A percentile compares a stretch with the other conserved stretches of the same genome.
phyloP scores from a whole-genome alignment of 1,140 invertebrate genomes.

The Apis dorsata region DNA sequence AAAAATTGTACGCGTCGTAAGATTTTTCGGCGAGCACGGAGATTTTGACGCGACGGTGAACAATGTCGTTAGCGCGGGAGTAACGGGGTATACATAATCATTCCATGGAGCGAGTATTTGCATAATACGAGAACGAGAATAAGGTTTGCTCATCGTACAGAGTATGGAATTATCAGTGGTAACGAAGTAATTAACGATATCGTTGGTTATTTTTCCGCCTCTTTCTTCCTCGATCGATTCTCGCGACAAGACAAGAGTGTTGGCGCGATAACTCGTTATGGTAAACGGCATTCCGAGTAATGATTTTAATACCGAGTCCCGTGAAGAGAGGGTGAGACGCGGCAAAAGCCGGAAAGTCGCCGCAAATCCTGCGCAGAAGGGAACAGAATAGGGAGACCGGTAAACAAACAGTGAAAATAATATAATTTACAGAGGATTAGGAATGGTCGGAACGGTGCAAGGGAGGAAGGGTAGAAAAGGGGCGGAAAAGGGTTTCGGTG shows the following conservation, averaged over 20 bases:
- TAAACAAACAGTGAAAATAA: conserved; percentile 80
- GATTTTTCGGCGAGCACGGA: conserved; percentile 51
- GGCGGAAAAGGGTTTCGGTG: conserved; percentile 65
- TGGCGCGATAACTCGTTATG: conserved; percentile 34
- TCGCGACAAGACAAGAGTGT: background rate
- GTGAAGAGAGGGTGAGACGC: conserved; percentile 67
- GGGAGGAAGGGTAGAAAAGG: conserved; percentile 58
- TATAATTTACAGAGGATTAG: conserved; percentile 80
- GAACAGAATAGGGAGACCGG: conserved; percentile 75
- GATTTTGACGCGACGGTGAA: conserved; percentile 44
- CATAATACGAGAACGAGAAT: conserved; percentile 23
- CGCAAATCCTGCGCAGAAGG: conserved; percentile 76
- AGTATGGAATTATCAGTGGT: background rate
- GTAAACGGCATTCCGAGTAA: conserved; percentile 52
- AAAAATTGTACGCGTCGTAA: conserved; percentile 56
- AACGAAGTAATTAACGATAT: conserved; percentile 8
- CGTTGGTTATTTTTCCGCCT: background rate
- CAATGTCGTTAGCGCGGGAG: conserved; percentile 33
- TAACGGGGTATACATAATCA: conserved; percentile 33
- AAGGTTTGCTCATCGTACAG: background rate
- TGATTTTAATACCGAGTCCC: conserved; percentile 64
- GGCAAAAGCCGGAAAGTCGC: conserved; percentile 78
- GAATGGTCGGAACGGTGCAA: conserved; percentile 68
- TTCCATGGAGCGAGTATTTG: conserved; percentile 23
- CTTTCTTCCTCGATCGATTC: background rate